Percentiles rank a stretch among this genome's conserved stretches.
Conservation (phyloP, 2,888 invertebrate genomes). For the Parthenolecanium corni region DNA sequence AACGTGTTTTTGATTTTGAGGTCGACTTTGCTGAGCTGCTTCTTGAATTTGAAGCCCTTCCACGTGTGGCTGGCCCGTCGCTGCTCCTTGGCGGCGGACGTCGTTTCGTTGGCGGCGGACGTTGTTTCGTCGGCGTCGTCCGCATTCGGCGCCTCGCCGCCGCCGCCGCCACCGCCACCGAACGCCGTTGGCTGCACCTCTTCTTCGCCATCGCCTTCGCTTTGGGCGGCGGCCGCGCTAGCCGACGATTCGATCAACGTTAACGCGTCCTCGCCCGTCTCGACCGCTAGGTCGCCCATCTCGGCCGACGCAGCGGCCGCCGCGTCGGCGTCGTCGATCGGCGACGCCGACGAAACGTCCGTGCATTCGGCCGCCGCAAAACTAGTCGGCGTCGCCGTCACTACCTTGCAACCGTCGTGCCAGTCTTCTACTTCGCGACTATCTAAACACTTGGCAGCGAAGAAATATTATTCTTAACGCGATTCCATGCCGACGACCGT, state of each 20-base stretch:
- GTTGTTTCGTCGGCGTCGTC: neutral
- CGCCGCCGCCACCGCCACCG: neutral
- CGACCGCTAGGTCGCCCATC: slow-evolving; percentile 20
- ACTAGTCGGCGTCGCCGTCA: slow-evolving; percentile 29
- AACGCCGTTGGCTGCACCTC: neutral
- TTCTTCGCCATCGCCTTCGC: neutral
- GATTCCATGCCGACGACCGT: too few relatives aligned
- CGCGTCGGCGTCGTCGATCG: slow-evolving; percentile 30
- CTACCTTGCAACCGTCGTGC: slow-evolving; percentile 27
- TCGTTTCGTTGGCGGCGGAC: slow-evolving; percentile 1
- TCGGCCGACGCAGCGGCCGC: slow-evolving; percentile 18
- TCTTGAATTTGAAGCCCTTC: slow-evolving; percentile 74
- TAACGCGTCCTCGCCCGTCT: slow-evolving; percentile 34
- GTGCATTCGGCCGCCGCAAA: slow-evolving; percentile 31
- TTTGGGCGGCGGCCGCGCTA: neutral
- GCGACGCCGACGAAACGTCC: slow-evolving; percentile 31
- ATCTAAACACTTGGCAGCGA: slow-evolving; percentile 32
- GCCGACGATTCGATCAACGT: neutral
- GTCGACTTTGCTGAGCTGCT: slow-evolving; percentile 69
- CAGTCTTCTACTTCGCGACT: slow-evolving; percentile 30
- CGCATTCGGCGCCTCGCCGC: neutral
- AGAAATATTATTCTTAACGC: too few relatives aligned
- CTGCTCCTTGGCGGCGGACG: neutral
- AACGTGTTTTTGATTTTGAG: slow-evolving; percentile 57
- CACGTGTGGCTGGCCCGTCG: slow-evolving; percentile 40